Evolutionary conservation across 2,797 vertebrate genomes (phyloP).

Genomic region (Myiothlypis coronata): DNA sequence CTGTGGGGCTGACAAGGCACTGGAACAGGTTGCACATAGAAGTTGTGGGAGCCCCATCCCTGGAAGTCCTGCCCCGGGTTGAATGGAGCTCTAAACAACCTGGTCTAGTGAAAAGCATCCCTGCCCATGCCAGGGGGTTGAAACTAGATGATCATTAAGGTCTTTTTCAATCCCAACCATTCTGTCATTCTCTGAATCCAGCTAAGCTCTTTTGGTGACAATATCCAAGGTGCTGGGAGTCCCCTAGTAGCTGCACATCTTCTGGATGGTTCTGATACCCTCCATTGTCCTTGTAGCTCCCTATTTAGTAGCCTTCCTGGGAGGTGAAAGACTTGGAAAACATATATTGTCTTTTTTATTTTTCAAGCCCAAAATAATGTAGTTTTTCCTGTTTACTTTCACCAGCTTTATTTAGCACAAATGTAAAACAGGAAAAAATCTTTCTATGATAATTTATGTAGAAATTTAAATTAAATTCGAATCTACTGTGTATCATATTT

Average conservation of each 20-base stretch:
- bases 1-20: neutral
- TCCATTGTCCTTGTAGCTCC: neutral
- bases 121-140: neutral
- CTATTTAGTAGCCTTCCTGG: neutral
- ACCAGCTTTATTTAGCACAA: neutral
- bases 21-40: neutral
- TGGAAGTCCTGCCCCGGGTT: neutral
- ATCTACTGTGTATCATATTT: neutral
- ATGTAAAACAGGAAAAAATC: neutral
- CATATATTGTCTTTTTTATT: accelerated
- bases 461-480: neutral
- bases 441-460: neutral
- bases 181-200: neutral
- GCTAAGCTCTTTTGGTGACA: neutral
- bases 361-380: neutral
- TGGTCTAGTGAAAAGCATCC: neutral
- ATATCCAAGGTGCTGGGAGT: neutral
- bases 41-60: neutral
- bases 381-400: neutral
- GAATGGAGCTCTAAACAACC: neutral
- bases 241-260: neutral
- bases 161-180: neutral
- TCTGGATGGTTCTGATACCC: neutral
- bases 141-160: neutral
- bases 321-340: neutral